A percentile compares a stretch with the other conserved stretches of the same genome.
phyloP scores from a whole-genome alignment of 2,888 invertebrate species.

The Bhutanitis thaidina region DNA sequence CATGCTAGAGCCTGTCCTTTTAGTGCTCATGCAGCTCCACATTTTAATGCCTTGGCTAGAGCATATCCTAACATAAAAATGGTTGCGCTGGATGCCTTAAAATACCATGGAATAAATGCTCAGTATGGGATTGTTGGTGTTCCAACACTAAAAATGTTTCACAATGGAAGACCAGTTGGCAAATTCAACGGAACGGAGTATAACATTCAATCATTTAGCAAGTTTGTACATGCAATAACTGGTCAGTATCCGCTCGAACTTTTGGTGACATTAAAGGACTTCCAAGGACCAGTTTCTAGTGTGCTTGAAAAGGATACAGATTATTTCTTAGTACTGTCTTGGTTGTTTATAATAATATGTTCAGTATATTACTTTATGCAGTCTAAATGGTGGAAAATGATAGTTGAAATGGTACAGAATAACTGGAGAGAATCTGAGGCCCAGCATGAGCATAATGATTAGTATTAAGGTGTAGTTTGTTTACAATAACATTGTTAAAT shows the following conservation, averaged over 20 bases:
- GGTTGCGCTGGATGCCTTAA: constrained; percentile 93
- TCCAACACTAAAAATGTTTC: constrained; percentile 92
- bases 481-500: constrained; percentile 22
- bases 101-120: constrained; percentile 90
- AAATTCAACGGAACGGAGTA: constrained; percentile 92
- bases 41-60: constrained; percentile 93
- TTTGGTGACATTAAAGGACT: constrained; percentile 86
- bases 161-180: constrained; percentile 91
- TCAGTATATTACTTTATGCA: constrained; percentile 87
- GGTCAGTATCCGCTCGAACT: constrained; percentile 83
- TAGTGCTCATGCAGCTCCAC: constrained; percentile 92
- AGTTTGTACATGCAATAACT: constrained; percentile 88
- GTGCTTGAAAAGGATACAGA: constrained; percentile 88
- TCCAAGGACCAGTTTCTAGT: constrained; percentile 89
- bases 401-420: constrained; percentile 90
- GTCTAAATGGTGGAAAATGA: constrained; percentile 87
- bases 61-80: constrained; percentile 92
- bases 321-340: constrained; percentile 89
- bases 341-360: constrained; percentile 90
- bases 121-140: constrained; percentile 95
- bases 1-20: constrained; percentile 95
- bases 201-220: constrained; percentile 87
- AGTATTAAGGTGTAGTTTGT: constrained; percentile 21
- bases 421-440: constrained; percentile 94
- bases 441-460: constrained; percentile 88